Conservation (phyloP, 2,797 vertebrate genomes). For the Uromys caudimaculatus region DNA sequence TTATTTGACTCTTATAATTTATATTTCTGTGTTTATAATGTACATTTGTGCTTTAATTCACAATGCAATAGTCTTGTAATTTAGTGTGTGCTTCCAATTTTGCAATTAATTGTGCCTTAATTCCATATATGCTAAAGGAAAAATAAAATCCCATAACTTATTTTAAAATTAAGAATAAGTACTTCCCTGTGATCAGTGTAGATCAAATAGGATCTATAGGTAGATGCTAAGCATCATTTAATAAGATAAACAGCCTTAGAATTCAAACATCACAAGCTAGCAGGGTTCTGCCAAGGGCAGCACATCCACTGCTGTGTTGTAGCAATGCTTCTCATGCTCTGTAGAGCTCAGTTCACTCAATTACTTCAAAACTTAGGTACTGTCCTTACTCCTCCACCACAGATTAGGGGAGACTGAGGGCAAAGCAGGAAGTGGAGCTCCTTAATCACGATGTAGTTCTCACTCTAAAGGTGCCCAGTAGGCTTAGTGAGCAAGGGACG, state of each 20-base stretch:
- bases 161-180: conserved; percentile 6
- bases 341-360: neutral
- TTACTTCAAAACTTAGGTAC: neutral
- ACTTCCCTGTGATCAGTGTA: neutral
- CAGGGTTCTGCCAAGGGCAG: neutral
- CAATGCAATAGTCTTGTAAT: neutral
- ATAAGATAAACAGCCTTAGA: neutral
- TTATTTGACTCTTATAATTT: neutral
- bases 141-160: neutral
- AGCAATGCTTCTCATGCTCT: neutral
- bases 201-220: neutral
- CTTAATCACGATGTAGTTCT: neutral
- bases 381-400: neutral
- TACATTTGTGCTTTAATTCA: neutral
- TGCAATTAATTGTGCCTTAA: conserved; percentile 15
- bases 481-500: neutral
- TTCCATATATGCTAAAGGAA: neutral
- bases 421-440: neutral
- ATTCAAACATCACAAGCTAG: neutral
- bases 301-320: neutral
- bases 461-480: neutral
- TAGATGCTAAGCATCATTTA: neutral
- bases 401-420: neutral
- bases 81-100: neutral
- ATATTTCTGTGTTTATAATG: neutral